A percentile compares a stretch with the other conserved stretches of the same genome.
phyloP scores from a whole-genome alignment of 2,797 vertebrate genomes.

The Carapus acus region DNA sequence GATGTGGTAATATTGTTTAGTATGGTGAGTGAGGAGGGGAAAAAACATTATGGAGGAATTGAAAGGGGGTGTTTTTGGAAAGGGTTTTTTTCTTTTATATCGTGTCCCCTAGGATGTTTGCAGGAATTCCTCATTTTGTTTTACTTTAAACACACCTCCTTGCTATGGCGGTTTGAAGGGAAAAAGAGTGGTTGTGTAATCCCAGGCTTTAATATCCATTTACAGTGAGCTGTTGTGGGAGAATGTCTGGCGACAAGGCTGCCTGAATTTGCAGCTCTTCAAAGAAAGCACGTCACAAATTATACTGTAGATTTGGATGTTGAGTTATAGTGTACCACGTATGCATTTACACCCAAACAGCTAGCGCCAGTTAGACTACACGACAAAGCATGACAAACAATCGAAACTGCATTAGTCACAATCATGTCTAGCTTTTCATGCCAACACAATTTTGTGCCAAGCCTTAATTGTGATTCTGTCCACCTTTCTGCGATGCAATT shows the following conservation, averaged over 20 bases:
- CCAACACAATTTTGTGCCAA: constrained; percentile 31
- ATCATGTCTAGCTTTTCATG: too few species aligned
- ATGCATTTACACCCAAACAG: not conserved
- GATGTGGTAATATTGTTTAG: constrained; percentile 4
- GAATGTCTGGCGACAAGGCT: constrained; percentile 22
- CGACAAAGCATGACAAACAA: constrained; percentile 1
- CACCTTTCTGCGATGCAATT: too few species aligned
- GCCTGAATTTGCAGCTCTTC: constrained; percentile 19
- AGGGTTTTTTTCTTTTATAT: not conserved
- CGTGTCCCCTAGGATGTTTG: constrained; percentile 6
- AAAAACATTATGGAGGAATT: not conserved
- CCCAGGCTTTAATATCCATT: constrained; percentile 29
- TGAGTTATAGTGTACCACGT: constrained; percentile 18
- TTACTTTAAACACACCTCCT: constrained; percentile 31
- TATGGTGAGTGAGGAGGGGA: not conserved
- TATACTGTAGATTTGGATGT: constrained; percentile 20
- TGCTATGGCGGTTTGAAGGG: constrained; percentile 24
- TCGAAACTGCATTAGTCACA: too few species aligned
- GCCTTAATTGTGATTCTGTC: too few species aligned
- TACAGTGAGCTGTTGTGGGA: constrained; percentile 28
- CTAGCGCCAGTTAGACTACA: constrained; percentile 17
- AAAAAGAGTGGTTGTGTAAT: constrained; percentile 42
- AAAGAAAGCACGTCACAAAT: constrained; percentile 20
- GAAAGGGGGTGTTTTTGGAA: too few species aligned
- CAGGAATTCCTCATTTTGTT: constrained; percentile 8